A percentile compares a stretch with the other conserved stretches of the same genome.
These are phyloP conservation scores for Apostichopus californicus DNA, from an alignment of 35 echinoderm and acorn worm genomes.

Conservation along the genomic window DNA sequence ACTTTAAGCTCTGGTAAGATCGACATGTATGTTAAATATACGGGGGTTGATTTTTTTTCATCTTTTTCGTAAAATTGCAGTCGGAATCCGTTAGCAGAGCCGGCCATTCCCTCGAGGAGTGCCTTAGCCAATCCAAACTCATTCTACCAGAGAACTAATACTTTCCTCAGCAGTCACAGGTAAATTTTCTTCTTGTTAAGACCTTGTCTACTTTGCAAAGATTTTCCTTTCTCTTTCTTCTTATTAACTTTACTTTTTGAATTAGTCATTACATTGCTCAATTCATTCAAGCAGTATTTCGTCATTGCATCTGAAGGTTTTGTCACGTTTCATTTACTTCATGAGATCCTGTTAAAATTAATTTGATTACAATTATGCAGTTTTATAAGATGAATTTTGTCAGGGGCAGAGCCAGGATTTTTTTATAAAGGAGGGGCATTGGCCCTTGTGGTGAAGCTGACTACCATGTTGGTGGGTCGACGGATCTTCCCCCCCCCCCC, in stretches of 20 bases:
- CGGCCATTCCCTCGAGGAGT: conserved; percentile 77
- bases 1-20: too few relatives aligned
- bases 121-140: conserved; percentile 67
- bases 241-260: background rate
- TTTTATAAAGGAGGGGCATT: too few relatives aligned
- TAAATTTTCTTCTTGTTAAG: background rate
- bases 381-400: too few relatives aligned
- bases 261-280: background rate
- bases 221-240: background rate
- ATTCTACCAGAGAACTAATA: conserved; percentile 91
- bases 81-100: conserved; percentile 67
- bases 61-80: background rate
- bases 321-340: too few relatives aligned
- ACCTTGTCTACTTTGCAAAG: background rate
- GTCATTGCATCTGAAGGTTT: too few relatives aligned
- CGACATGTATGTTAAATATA: background rate
- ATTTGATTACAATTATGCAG: too few relatives aligned
- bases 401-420: too few relatives aligned
- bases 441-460: too few relatives aligned
- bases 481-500: too few relatives aligned
- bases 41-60: background rate
- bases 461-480: too few relatives aligned
- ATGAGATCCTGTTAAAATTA: too few relatives aligned
- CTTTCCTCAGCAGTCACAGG: conserved; percentile 96
- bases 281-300: background rate